phyloP scores from a whole-genome alignment of 2,797 vertebrate genomes.

The Petrocephalus schoutedeni region DNA sequence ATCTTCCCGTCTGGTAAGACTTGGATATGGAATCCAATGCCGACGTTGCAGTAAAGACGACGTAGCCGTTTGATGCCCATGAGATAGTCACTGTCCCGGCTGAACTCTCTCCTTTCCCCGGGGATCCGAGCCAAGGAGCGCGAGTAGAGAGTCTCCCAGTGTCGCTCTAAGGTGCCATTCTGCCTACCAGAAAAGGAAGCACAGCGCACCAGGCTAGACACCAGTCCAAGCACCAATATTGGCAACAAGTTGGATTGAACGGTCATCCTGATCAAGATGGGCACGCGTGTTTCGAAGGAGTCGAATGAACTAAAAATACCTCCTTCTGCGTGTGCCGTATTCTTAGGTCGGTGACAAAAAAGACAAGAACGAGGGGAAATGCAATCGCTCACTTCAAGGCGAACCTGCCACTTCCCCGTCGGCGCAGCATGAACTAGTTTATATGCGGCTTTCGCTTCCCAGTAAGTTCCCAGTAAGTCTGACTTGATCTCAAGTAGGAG shows the following conservation, averaged over 20 bases:
- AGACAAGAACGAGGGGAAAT: constrained; percentile 44
- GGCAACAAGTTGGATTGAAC: constrained; percentile 69
- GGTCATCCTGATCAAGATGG: constrained; percentile 69
- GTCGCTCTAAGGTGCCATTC: constrained; percentile 67
- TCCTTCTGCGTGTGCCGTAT: constrained; percentile 54
- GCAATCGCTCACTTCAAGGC: constrained; percentile 58
- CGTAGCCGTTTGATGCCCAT: constrained; percentile 85
- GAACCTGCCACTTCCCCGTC: constrained; percentile 52
- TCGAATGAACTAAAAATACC: constrained; percentile 55
- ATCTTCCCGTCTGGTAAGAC: constrained; percentile 83
- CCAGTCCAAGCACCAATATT: constrained; percentile 72
- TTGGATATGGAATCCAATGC: constrained; percentile 94
- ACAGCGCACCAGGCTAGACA: constrained; percentile 64
- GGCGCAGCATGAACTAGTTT: constrained; percentile 65
- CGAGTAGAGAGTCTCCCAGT: constrained; percentile 83
- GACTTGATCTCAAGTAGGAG: constrained; percentile 56
- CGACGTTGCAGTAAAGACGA: constrained; percentile 93
- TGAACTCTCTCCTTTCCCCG: constrained; percentile 70
- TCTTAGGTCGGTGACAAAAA: constrained; percentile 44
- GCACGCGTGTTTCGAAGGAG: constrained; percentile 44
- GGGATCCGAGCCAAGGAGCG: constrained; percentile 80
- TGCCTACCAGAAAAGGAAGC: constrained; percentile 52
- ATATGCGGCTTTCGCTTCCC: constrained; percentile 33
- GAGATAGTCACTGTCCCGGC: constrained; percentile 84
- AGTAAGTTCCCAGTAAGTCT: constrained; percentile 40